Conservation (phyloP, 2,888 invertebrate species). For the Psylliodes chrysocephalus region DNA sequence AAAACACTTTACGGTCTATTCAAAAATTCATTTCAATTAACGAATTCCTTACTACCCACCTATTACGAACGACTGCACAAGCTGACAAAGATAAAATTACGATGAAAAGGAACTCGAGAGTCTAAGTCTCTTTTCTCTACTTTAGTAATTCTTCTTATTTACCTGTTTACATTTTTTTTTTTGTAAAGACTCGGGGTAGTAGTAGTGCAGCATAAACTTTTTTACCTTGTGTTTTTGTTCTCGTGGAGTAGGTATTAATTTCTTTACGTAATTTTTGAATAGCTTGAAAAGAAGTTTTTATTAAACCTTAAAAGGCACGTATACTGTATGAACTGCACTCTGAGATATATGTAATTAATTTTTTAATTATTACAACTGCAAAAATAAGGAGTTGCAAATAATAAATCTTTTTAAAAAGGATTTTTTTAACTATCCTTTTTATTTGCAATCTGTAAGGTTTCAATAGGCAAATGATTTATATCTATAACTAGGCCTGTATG, state of each 20-base stretch:
- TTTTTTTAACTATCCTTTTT: too few species aligned
- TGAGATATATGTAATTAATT: too few species aligned
- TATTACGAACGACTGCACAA: background rate
- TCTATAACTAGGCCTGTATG: too few species aligned
- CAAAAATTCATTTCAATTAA: conserved; percentile 10
- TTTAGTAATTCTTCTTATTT: conserved; percentile 11
- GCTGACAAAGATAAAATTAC: conserved; percentile 3
- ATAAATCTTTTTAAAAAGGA: too few species aligned
- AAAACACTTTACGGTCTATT: background rate
- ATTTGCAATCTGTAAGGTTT: too few species aligned
- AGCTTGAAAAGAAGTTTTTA: background rate
- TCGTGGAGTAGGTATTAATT: background rate
- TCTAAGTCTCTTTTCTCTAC: conserved; percentile 9
- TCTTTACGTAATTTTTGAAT: background rate
- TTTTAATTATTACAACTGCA: too few species aligned
- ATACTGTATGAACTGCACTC: too few species aligned
- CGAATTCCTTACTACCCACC: background rate
- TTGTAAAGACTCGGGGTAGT: background rate
- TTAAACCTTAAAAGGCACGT: background rate
- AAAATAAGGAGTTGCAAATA: too few species aligned
- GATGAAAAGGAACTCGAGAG: conserved; percentile 9
- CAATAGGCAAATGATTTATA: too few species aligned
- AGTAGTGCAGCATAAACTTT: background rate
- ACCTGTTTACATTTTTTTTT: conserved; percentile 2
- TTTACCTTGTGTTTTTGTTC: background rate